Evolutionary conservation across 2,888 invertebrate genomes (phyloP).

Genomic region (Aplocera efformata): DNA sequence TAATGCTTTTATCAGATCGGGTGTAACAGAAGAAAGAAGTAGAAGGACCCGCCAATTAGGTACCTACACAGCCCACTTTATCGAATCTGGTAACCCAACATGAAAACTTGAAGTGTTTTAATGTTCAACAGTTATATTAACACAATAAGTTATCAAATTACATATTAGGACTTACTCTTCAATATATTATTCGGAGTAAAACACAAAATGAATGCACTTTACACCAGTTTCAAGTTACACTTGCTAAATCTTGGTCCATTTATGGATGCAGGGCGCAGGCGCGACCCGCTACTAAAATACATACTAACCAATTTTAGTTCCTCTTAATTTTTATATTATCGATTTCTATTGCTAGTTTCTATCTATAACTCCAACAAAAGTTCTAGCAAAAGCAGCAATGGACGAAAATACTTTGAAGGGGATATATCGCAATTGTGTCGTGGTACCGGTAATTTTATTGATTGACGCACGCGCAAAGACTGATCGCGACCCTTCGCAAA

Average conservation of each 20-base stretch:
- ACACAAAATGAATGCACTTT: slow-evolving; percentile 64
- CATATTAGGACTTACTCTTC: slow-evolving; percentile 53
- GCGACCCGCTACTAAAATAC: slow-evolving; percentile 42
- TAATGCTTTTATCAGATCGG: slow-evolving; percentile 1
- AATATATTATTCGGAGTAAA: slow-evolving; percentile 41
- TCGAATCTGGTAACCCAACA: background rate
- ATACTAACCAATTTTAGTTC: slow-evolving; percentile 35
- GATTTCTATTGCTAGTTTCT: slow-evolving; percentile 38
- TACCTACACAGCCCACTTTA: no score
- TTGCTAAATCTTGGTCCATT: slow-evolving; percentile 65
- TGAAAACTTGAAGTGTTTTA: background rate
- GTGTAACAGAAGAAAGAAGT: background rate
- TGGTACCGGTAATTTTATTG: slow-evolving; percentile 54
- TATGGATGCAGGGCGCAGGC: slow-evolving; percentile 71
- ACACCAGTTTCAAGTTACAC: slow-evolving; percentile 58
- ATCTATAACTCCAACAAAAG: background rate
- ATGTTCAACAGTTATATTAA: background rate
- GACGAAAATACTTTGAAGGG: slow-evolving; percentile 11
- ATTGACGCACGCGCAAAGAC: slow-evolving; percentile 70
- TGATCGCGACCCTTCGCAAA: slow-evolving; percentile 49
- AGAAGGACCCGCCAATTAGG: background rate
- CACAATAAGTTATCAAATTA: slow-evolving; percentile 3
- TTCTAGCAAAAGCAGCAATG: slow-evolving; percentile 35
- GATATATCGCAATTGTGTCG: slow-evolving; percentile 13
- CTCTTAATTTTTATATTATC: background rate